Conservation (phyloP, 2,113 vertebrate genomes). For the Dicaeum eximium region DNA sequence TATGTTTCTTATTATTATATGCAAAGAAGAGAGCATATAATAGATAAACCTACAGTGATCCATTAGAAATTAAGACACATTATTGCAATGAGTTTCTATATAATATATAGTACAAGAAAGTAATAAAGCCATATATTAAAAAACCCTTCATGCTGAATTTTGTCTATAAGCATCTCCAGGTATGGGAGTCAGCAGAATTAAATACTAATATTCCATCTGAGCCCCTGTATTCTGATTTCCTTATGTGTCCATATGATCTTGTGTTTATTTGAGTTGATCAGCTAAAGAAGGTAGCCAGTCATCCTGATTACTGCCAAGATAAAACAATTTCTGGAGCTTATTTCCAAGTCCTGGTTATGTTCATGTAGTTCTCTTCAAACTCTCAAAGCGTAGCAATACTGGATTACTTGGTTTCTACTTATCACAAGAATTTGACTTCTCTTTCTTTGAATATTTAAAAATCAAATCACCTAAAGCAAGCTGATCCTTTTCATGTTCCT, state of each 20-base stretch:
- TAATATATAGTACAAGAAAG: not conserved
- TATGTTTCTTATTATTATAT: not conserved
- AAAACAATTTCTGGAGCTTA: slow-evolving; percentile 41
- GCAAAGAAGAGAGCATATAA: not conserved
- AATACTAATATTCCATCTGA: not conserved
- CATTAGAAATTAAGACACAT: not conserved
- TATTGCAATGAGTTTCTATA: not conserved
- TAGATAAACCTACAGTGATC: not conserved
- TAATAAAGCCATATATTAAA: not conserved
- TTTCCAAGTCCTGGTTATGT: not conserved
- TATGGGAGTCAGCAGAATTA: not conserved
- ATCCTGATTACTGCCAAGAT: slow-evolving; percentile 48
- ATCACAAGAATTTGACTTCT: not conserved
- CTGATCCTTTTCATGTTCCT: not conserved
- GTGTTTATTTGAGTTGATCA: slow-evolving; percentile 4
- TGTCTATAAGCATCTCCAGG: not conserved
- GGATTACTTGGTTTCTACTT: slow-evolving; percentile 8
- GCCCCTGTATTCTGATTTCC: not conserved
- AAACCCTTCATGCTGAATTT: not conserved
- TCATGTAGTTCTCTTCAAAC: not conserved
- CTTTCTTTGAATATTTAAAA: not conserved
- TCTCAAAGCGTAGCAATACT: not conserved
- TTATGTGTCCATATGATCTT: not conserved
- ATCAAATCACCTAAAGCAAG: not conserved
- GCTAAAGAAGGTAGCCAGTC: not conserved